These are phyloP conservation scores for Spatula clypeata DNA, from an alignment of 2,797 vertebrate genomes.

Conservation along the genomic window DNA sequence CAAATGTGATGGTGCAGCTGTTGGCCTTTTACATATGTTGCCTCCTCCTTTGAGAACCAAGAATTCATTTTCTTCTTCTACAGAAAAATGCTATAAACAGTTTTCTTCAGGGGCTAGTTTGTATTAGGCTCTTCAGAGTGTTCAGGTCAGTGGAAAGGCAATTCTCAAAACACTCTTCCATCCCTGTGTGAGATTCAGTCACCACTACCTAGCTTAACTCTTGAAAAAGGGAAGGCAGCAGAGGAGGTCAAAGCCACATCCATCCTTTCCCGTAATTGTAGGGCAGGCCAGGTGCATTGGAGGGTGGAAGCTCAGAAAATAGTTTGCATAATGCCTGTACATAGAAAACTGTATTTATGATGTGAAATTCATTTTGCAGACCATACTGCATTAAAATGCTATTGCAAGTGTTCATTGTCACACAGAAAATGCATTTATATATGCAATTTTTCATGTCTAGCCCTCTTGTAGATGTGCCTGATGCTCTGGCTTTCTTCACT, in stretches of 20 bases:
- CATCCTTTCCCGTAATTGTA: neutral
- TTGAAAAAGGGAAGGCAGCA: neutral
- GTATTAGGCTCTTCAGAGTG: neutral
- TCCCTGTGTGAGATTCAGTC: neutral
- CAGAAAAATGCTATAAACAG: neutral
- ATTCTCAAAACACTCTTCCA: neutral
- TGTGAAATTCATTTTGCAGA: neutral
- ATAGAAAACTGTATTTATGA: neutral
- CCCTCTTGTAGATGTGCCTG: neutral
- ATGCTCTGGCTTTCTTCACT: neutral
- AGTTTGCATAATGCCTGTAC: neutral
- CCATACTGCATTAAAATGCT: neutral
- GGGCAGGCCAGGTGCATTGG: neutral
- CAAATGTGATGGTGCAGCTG: constrained; percentile 22
- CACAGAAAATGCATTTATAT: neutral
- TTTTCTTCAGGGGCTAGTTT: neutral
- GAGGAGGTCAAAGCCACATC: neutral
- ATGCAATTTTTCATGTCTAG: neutral
- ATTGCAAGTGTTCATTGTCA: neutral
- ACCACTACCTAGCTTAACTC: neutral
- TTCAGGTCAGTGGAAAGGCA: neutral
- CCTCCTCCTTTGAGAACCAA: neutral
- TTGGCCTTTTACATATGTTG: constrained; percentile 6
- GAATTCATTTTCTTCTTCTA: constrained; percentile 20
- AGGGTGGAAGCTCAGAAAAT: neutral